Percentiles rank a stretch among this genome's conserved stretches.
Conservation (phyloP, 2,113 vertebrate genomes). For the Zosterops borbonicus region DNA sequence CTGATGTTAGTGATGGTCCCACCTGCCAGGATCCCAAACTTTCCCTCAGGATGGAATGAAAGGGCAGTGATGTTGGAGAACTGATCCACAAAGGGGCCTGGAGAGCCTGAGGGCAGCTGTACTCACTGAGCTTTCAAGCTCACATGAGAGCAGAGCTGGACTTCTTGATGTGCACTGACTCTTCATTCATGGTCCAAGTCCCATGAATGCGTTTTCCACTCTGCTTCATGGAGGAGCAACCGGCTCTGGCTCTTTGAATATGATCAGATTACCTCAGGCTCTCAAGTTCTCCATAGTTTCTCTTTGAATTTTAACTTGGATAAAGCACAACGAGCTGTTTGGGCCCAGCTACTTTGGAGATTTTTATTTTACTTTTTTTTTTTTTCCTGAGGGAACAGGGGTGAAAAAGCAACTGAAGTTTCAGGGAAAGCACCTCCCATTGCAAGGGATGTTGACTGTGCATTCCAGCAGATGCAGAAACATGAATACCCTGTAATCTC, state of each 20-base stretch:
- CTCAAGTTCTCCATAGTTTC: not conserved
- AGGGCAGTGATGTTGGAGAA: accelerated
- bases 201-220: not conserved
- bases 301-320: not conserved
- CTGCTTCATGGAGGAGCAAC: not conserved
- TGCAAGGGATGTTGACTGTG: not conserved
- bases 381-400: not conserved
- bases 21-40: not conserved
- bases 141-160: not conserved
- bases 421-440: not conserved
- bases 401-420: not conserved
- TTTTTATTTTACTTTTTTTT: not conserved
- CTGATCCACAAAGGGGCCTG: not conserved
- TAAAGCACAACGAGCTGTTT: not conserved
- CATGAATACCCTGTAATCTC: not conserved
- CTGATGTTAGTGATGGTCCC: not conserved
- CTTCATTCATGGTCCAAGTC: not conserved
- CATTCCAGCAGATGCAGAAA: not conserved
- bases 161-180: not conserved
- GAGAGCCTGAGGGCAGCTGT: not conserved
- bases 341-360: not conserved
- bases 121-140: not conserved
- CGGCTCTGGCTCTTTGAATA: not conserved
- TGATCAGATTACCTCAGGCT: not conserved
- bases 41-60: not conserved